Percentiles rank a stretch among this genome's conserved stretches.
Evolutionary conservation across 92 coral and sea anemone genomes (phyloP).

Genomic region (Bergia sp.): DNA sequence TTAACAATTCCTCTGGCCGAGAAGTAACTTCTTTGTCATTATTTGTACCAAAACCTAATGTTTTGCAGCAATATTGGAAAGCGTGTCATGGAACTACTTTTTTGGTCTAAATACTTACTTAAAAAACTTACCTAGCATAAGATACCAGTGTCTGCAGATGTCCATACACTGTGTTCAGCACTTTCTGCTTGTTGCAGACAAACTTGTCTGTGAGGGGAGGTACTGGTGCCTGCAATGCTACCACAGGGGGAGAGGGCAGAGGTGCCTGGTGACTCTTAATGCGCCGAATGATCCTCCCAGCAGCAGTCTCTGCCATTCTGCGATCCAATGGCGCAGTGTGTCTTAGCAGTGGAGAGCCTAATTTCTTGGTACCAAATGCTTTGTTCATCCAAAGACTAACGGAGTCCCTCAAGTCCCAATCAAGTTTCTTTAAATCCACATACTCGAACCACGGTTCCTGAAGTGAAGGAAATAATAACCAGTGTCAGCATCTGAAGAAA

Average conservation of each 20-base stretch:
- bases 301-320: conserved; percentile 70
- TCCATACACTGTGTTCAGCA: conserved; percentile 68
- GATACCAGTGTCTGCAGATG: conserved; percentile 76
- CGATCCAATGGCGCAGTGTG: conserved; percentile 42
- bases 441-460: conserved; percentile 89
- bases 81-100: too few relatives aligned
- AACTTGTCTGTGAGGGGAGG: conserved; percentile 82
- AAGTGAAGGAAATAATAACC: neutral
- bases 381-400: conserved; percentile 81
- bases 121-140: conserved; percentile 81
- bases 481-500: neutral
- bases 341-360: conserved; percentile 8
- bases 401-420: conserved; percentile 84
- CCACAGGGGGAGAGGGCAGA: conserved; percentile 86
- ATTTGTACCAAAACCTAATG: too few relatives aligned
- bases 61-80: too few relatives aligned
- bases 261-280: conserved; percentile 75
- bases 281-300: conserved; percentile 78
- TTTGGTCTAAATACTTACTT: neutral
- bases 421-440: conserved; percentile 81
- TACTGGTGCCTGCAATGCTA: conserved; percentile 67
- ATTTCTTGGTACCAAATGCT: conserved; percentile 69
- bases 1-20: too few relatives aligned
- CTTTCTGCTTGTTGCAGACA: conserved; percentile 81
- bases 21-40: too few relatives aligned